Percentiles rank a stretch among this genome's conserved stretches.
Conservation (phyloP, 1,140 invertebrate genomes). For the Zophobas atratus region DNA sequence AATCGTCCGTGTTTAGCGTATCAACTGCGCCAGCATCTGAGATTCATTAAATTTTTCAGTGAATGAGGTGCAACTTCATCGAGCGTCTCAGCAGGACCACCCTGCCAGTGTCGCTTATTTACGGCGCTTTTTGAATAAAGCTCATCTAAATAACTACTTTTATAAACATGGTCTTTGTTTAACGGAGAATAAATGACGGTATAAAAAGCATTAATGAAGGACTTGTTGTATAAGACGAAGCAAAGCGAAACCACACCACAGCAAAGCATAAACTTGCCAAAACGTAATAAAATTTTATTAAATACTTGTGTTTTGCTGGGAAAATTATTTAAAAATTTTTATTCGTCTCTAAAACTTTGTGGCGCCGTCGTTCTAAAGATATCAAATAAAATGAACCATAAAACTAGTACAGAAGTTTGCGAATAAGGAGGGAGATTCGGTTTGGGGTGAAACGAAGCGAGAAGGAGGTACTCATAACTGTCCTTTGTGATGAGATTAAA, state of each 20-base stretch:
- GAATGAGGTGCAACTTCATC: slow-evolving; percentile 26
- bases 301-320: slow-evolving; percentile 16
- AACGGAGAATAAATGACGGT: slow-evolving; percentile 10
- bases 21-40: slow-evolving; percentile 19
- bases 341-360: slow-evolving; percentile 40
- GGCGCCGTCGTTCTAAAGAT: slow-evolving; percentile 35
- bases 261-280: slow-evolving; percentile 25
- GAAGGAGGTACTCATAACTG: background rate
- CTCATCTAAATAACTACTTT: slow-evolving; percentile 30
- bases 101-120: slow-evolving; percentile 3
- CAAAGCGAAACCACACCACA: background rate
- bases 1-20: background rate
- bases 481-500: background rate
- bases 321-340: slow-evolving; percentile 43
- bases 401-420: slow-evolving; percentile 26
- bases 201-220: slow-evolving; percentile 8
- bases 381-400: slow-evolving; percentile 37
- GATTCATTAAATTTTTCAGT: slow-evolving; percentile 37
- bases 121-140: slow-evolving; percentile 18
- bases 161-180: slow-evolving; percentile 32
- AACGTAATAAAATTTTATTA: slow-evolving; percentile 43
- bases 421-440: background rate
- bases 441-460: background rate
- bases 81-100: slow-evolving; percentile 26
- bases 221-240: background rate